These are phyloP conservation scores for Ashinkailepas kermadecensis DNA, from an alignment of 2,888 invertebrate species.

Conservation along the genomic window DNA sequence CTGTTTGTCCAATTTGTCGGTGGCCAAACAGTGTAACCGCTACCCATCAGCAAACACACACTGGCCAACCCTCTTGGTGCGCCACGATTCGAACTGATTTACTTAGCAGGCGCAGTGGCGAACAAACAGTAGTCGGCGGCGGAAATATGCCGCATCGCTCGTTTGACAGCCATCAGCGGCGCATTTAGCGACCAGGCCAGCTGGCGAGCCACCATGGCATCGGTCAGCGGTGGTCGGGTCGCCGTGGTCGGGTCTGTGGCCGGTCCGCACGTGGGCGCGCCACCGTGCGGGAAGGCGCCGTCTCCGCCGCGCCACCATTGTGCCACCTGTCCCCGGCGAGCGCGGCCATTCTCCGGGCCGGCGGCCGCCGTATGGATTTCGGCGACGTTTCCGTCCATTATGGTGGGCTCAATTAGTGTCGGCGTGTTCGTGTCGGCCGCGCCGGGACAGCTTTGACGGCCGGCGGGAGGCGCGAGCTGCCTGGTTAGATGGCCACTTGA, in stretches of 20 bases:
- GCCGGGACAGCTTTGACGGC: not conserved
- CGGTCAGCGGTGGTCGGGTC: too few species aligned
- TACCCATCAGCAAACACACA: not conserved
- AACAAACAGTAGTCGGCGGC: not conserved
- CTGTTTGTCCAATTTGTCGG: conserved; percentile 1
- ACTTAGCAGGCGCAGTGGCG: not conserved
- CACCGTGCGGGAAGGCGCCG: not conserved
- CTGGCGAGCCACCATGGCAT: not conserved
- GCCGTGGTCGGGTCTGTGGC: not conserved
- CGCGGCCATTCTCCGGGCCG: not conserved
- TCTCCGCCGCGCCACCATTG: not conserved
- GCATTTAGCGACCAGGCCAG: not conserved
- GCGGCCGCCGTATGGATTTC: not conserved
- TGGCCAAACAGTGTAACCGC: conserved; percentile 2
- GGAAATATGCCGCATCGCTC: not conserved
- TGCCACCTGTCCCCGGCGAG: not conserved
- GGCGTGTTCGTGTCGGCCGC: not conserved
- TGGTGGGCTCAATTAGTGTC: not conserved
- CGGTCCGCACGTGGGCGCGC: not conserved
- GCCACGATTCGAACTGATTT: not conserved
- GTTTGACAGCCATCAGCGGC: not conserved
- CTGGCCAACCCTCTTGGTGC: not conserved
- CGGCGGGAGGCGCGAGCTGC: not conserved
- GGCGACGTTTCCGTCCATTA: not conserved
- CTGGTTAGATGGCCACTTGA: not conserved